These are phyloP conservation scores for Idris sp. DNA, from an alignment of 1,140 invertebrate genomes.

Conservation along the genomic window DNA sequence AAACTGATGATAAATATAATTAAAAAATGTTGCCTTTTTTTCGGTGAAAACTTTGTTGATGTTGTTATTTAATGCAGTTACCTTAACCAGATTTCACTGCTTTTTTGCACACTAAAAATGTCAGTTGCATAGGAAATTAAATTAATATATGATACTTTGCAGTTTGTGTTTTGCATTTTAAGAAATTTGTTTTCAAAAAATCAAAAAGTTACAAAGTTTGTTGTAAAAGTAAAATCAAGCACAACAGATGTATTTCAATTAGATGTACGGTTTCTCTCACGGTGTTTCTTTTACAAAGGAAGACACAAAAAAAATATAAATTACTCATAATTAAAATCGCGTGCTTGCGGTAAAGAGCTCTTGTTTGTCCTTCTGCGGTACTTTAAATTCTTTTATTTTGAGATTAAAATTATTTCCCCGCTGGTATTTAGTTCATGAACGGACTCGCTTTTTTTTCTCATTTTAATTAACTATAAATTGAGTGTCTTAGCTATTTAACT, in stretches of 20 bases:
- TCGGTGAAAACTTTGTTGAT: constrained; percentile 39
- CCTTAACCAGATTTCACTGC: constrained; percentile 6
- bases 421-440: background rate
- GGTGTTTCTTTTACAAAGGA: background rate
- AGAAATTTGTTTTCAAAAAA: constrained; percentile 8
- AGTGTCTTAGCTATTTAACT: too few relatives aligned
- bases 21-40: constrained; percentile 37
- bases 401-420: background rate
- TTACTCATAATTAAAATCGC: constrained; percentile 25
- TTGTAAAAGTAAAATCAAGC: too few relatives aligned
- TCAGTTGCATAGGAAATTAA: constrained; percentile 4
- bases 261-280: constrained; percentile 4
- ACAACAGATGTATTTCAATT: too few relatives aligned
- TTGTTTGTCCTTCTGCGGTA: constrained; percentile 1
- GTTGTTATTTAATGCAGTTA: constrained; percentile 36
- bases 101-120: background rate
- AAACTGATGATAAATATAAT: constrained; percentile 33
- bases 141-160: constrained; percentile 24
- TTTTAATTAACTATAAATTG: too few relatives aligned
- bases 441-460: background rate
- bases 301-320: constrained; percentile 19
- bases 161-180: constrained; percentile 17
- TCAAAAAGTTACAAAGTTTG: too few relatives aligned
- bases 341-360: constrained; percentile 2
- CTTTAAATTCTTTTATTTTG: constrained; percentile 11